Percentiles rank a stretch among this genome's conserved stretches.
These are phyloP conservation scores for Yasuhikotakia modesta DNA, from an alignment of 2,797 vertebrate species.

Conservation along the genomic window DNA sequence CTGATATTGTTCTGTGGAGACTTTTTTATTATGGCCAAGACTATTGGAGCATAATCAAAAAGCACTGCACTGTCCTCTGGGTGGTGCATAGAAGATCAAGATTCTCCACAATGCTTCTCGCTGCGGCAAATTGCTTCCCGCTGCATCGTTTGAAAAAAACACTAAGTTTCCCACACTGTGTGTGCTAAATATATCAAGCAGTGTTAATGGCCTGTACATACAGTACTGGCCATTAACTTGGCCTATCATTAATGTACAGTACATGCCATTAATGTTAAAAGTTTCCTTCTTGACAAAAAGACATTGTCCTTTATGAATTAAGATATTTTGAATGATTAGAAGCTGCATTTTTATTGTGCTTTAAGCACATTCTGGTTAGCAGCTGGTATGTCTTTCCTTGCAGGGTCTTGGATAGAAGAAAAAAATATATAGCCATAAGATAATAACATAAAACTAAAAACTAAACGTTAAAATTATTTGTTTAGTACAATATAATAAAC, in stretches of 20 bases:
- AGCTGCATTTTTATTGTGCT: neutral
- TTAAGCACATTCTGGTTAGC: neutral
- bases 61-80: constrained; percentile 50
- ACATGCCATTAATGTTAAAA: too few relatives aligned
- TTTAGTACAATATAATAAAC: too few relatives aligned
- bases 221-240: too few relatives aligned
- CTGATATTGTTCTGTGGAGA: constrained; percentile 45
- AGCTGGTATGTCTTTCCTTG: too few relatives aligned
- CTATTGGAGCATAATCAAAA: constrained; percentile 50
- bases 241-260: too few relatives aligned
- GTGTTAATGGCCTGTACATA: constrained; percentile 53
- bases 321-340: neutral
- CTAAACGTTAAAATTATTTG: too few relatives aligned
- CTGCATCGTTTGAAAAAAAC: constrained; percentile 62
- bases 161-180: constrained; percentile 63
- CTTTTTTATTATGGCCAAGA: constrained; percentile 12
- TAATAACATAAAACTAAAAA: too few relatives aligned
- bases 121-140: constrained; percentile 60
- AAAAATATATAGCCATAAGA: too few relatives aligned
- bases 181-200: constrained; percentile 64
- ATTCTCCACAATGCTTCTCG: constrained; percentile 58
- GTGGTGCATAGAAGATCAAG: constrained; percentile 58
- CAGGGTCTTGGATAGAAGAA: too few relatives aligned
- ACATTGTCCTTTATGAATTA: neutral
- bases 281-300: neutral